These are phyloP conservation scores for Loris lydekkerianus DNA, from an alignment of 2,797 vertebrate species.

Conservation along the genomic window DNA sequence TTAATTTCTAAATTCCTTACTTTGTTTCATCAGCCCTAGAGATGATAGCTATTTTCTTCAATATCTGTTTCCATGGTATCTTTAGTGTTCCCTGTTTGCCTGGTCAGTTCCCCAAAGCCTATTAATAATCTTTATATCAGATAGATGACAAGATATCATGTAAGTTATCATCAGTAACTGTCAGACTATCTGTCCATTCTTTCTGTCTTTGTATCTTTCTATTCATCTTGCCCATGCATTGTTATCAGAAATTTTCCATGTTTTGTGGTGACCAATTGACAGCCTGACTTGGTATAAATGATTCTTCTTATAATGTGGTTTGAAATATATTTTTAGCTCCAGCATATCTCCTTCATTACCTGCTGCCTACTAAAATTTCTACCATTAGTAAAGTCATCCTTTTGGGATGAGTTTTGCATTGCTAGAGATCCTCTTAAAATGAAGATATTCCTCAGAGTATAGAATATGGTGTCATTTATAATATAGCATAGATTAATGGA, in stretches of 20 bases:
- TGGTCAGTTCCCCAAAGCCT: not conserved
- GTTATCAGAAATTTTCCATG: constrained; percentile 40
- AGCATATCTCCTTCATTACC: not conserved
- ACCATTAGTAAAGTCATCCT: not conserved
- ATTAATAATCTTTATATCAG: not conserved
- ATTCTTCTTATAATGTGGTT: not conserved
- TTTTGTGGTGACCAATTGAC: not conserved
- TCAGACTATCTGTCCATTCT: not conserved
- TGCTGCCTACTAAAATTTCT: constrained; percentile 12
- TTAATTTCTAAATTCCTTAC: not conserved
- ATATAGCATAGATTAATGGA: not conserved
- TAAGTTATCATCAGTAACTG: too few species aligned
- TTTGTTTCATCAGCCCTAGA: not conserved
- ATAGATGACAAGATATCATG: not conserved
- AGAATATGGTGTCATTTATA: not conserved
- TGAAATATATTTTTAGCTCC: not conserved
- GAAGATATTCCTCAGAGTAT: not conserved
- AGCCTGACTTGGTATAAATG: not conserved
- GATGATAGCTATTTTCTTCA: not conserved
- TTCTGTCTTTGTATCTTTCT: not conserved
- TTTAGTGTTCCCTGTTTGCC: not conserved
- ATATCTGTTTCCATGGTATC: not conserved
- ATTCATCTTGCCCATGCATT: not conserved
- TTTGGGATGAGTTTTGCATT: constrained; percentile 38
- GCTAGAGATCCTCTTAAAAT: not conserved